Conservation (phyloP, 2,113 vertebrate species). For the Accipiter cooperii region DNA sequence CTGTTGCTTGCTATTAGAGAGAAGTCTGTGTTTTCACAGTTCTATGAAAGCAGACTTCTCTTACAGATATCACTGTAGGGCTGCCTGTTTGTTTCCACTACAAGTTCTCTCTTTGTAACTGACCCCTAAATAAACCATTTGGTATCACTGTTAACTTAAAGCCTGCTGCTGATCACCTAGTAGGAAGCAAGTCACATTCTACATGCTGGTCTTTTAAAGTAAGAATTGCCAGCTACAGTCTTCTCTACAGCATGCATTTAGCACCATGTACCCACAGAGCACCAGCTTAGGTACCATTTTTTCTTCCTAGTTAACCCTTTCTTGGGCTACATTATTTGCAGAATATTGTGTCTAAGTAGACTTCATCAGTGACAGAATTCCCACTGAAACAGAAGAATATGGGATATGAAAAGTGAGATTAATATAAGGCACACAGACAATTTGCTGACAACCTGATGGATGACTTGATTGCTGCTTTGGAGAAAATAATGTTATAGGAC, state of each 20-base stretch:
- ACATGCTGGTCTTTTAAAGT: neutral
- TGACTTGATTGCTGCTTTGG: neutral
- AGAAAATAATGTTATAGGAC: neutral
- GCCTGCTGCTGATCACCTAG: neutral
- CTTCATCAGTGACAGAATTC: neutral
- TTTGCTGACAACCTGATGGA: conserved; percentile 30
- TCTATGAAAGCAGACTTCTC: neutral
- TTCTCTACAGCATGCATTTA: neutral
- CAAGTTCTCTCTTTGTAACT: neutral
- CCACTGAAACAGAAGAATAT: neutral
- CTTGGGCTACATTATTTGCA: neutral
- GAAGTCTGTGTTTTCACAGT: neutral
- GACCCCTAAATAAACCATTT: neutral
- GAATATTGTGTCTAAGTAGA: neutral
- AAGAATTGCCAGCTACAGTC: neutral
- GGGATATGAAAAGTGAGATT: neutral
- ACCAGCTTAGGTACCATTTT: neutral
- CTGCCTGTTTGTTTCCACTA: neutral
- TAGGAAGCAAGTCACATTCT: neutral
- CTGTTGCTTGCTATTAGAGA: neutral
- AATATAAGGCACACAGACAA: neutral
- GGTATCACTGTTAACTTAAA: neutral
- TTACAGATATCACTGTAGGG: neutral
- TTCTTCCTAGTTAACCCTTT: neutral
- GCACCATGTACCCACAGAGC: neutral